Evolutionary conservation across 2,888 invertebrate species (phyloP).

Genomic region (Calephelis perditalis): DNA sequence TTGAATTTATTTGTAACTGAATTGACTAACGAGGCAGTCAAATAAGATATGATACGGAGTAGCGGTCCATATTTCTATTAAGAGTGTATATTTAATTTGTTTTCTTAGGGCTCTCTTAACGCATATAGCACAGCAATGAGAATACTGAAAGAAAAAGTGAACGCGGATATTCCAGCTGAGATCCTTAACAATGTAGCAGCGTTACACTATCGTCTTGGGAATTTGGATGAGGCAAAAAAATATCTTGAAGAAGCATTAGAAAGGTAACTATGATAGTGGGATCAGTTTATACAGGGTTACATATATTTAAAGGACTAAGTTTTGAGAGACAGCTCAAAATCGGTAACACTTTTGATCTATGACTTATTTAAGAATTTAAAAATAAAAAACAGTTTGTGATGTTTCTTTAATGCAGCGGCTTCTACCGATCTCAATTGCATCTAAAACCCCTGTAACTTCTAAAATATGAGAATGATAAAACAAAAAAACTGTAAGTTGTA

Average conservation of each 20-base stretch:
- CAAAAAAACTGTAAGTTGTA: neutral
- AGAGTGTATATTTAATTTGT: neutral
- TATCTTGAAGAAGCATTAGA: conserved; percentile 92
- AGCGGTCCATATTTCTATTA: too few species aligned
- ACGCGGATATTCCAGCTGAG: conserved; percentile 97
- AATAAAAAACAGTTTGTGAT: too few species aligned
- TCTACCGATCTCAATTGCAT: neutral
- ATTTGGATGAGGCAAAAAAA: conserved; percentile 89
- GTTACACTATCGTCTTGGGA: conserved; percentile 92
- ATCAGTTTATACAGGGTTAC: too few species aligned
- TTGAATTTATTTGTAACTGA: too few species aligned
- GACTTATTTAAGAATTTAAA: too few species aligned
- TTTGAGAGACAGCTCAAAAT: too few species aligned
- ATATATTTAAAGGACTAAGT: too few species aligned
- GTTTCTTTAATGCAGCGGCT: neutral
- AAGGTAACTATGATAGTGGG: conserved; percentile 40
- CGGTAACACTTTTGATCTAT: too few species aligned
- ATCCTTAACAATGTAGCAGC: conserved; percentile 98
- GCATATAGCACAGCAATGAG: conserved; percentile 96
- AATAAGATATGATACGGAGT: too few species aligned
- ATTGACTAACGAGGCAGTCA: too few species aligned
- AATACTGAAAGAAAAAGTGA: conserved; percentile 94
- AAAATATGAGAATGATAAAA: too few species aligned
- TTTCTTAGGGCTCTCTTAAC: conserved; percentile 84
- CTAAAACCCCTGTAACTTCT: too few species aligned